Base-by-base conservation (phyloP, 1,140 invertebrate genomes). In the Mactra quadrangularis region DNA sequence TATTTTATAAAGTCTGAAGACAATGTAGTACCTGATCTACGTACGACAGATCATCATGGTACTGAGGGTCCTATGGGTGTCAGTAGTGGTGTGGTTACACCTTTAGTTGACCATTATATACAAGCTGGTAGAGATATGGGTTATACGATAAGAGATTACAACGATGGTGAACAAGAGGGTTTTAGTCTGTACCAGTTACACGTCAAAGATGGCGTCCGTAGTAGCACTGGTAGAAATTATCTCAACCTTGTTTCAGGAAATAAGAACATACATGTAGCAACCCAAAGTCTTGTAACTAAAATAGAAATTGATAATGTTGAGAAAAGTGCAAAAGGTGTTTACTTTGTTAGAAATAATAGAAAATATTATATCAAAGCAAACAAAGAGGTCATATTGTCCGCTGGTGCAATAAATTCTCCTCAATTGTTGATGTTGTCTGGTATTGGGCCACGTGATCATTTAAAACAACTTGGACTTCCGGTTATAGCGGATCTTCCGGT, bases 401-500 rank as follows among this genome's bases (percentile, higher is more conserved):
- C 93, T 0, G 95, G 95, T 3, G 87, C 94, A 11, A 90, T 95
- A 15, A 94, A 95, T 82, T 94, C 94, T 0, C 94, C 95, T 0
- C 94, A 95, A 82, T 86, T 95, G 0, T 90, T 95, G 0, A 90
- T 95, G 68, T 83, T 95, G 3, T 95, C 95, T 9, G 95, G 95
- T 1, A 92, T 95, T 15, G 95, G 95, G 22, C 94, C 95, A 0
- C 91, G 85, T 79, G 85, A 93, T 0, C 93, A 95, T 19, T 68
- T 88, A 6, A 60, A 86, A 1, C 22, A 84, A 29, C 75, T 78
- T 29, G 76, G 88, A 85, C 86, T 89, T 55, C 85, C 85, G 27
- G 85, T 88, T 0, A 70, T 82, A 33, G 79, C 83, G 0, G 95
- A 97, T 93, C 93, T 96, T 29, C 95, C 96, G 0, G 97, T 98